Evolutionary conservation across 2,888 invertebrate genomes (phyloP), one percentile per base, ranked within the genome.

Genomic region (Iselma pallidipennis): DNA sequence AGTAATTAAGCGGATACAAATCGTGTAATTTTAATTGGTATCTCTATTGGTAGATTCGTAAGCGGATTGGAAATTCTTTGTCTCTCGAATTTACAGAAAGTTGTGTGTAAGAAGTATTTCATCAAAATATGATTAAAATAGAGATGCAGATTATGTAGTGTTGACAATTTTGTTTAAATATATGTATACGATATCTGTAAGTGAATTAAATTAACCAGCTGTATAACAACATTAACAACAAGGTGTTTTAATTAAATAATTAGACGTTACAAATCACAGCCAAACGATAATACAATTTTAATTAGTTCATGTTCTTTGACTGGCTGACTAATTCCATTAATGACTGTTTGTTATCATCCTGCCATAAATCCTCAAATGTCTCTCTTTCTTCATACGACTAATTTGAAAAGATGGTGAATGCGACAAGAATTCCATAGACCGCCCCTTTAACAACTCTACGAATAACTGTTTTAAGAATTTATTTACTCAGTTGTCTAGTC

Each of bases 401-500:
- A 21, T 45, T 45, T n/a, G 10, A 23, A 45, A 45, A 19, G 12
- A n/a, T 45, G 10, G 21, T 23, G 45, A 45, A 45, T 45, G 45
- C 12, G 21, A 45, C 23, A 12, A n/a, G 45, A 45, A 45, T 45
- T 21, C 21, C 23, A 45, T 45, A 23, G 45, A 10, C 21, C 45
- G 45, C 45, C 45, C 45, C 45, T 45, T 45, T 45, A 45, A 45
- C 45, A 45, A 45, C 45, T 33, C n/a, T 45, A 45, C 45, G 23
- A 23, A 45, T 23, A n/a, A 45, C 45, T 9, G 45, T 45, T 45
- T 25, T 45, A 23, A 1, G 52, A 54, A 54, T 28, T 53, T 59
- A 59, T 53, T 59, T 54, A 54, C 33, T 54, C 37, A 54, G 33
- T 53, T 54, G 59, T 59, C 59, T 37, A 45, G 52, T 58, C 48